Evolutionary conservation across 2,888 invertebrate species (phyloP).

Genomic region (Tigriopus californicus): DNA sequence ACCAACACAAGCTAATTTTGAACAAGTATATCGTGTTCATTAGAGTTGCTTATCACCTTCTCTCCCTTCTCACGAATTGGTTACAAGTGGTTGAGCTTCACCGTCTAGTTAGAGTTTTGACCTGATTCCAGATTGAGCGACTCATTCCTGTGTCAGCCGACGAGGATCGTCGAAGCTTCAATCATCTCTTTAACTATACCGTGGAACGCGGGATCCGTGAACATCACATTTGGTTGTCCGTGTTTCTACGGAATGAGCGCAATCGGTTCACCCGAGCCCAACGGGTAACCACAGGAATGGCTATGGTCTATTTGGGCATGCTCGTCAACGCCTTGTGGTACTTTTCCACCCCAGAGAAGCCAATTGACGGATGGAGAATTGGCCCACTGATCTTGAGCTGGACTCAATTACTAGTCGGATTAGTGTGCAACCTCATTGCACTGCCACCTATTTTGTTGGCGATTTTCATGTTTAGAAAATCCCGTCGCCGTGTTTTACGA

Average conservation of each 20-base stretch:
- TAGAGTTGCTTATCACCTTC: too few relatives aligned
- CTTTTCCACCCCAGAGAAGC: conserved; percentile 18
- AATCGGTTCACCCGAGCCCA: conserved; percentile 32
- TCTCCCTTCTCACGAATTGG: too few relatives aligned
- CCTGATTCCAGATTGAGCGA: conserved; percentile 29
- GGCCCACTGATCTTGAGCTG: not conserved
- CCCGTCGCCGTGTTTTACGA: conserved; percentile 12
- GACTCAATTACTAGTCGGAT: conserved; percentile 29
- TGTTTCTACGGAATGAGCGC: conserved; percentile 31
- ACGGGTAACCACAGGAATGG: conserved; percentile 32
- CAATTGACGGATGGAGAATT: not conserved
- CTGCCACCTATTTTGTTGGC: conserved; percentile 30
- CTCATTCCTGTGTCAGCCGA: conserved; percentile 31
- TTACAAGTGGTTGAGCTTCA: too few relatives aligned
- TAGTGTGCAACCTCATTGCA: conserved; percentile 29
- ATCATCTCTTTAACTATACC: conserved; percentile 29
- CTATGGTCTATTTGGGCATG: conserved; percentile 32
- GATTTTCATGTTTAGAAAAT: conserved; percentile 29
- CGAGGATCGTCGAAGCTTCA: conserved; percentile 30
- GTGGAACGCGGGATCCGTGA: conserved; percentile 27
- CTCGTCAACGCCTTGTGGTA: conserved; percentile 36
- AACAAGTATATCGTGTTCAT: too few relatives aligned
- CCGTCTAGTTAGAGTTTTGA: too few relatives aligned
- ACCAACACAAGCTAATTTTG: too few relatives aligned
- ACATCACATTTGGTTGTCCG: conserved; percentile 35